Conservation (phyloP, 2,797 vertebrate genomes). For the Cyprinella venusta region DNA sequence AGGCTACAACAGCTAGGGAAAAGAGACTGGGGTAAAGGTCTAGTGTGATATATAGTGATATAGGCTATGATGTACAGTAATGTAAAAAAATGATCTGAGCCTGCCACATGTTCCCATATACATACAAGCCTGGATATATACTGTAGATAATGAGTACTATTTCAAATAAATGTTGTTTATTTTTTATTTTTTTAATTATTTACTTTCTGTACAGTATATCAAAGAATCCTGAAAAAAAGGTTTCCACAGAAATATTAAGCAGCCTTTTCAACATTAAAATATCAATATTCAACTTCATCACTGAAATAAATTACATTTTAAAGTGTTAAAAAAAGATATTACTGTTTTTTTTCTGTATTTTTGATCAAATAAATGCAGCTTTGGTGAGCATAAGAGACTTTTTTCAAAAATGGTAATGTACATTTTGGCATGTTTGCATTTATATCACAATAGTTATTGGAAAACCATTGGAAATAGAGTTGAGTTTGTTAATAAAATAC, state of each 20-base stretch:
- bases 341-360: too few species aligned
- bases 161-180: not conserved
- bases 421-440: not conserved
- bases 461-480: not conserved
- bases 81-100: slow-evolving; percentile 1
- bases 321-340: not conserved
- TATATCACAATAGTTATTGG: not conserved
- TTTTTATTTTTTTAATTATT: not conserved
- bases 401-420: not conserved
- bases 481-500: not conserved
- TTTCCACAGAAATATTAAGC: not conserved
- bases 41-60: not conserved
- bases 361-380: not conserved
- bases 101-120: not conserved
- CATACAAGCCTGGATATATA: not conserved
- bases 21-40: slow-evolving; percentile 32
- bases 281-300: not conserved
- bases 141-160: not conserved
- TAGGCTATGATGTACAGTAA: slow-evolving; percentile 10
- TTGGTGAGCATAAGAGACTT: not conserved
- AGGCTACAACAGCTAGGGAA: slow-evolving; percentile 12
- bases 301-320: too few species aligned
- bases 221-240: not conserved
- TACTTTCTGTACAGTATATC: not conserved
- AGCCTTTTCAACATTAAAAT: not conserved